Evolutionary conservation across 1,140 invertebrate species (phyloP), one percentile per base, ranked within the genome.

Genomic region (Nebria ingens): DNA sequence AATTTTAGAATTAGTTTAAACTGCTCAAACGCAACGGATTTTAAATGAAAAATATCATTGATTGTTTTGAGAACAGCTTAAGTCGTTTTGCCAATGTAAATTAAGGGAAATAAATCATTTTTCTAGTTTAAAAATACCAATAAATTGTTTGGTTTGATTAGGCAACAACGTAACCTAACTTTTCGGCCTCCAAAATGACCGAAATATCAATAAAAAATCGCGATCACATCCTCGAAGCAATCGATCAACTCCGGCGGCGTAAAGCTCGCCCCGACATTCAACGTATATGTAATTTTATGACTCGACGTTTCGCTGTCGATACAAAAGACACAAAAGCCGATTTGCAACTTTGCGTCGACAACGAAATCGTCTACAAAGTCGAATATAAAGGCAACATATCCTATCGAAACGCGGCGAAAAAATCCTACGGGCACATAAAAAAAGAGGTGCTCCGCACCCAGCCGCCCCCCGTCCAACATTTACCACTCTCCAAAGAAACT

Each of bases 331-430:
- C 86, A 9, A 84, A 84, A 64, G 76, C 79, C 21, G 84, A 87
- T 69, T 70, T 92, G 1, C 82, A 87, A 66, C 76, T 79, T 67
- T 78, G 89, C 60, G 82, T 91, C 2, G 85, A 87, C 62, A 79
- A 79, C 40, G 84, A 85, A 66, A 80, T 83, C 58, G 84, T 92
- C 12, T 80, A 88, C 54, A 87, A 87, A 77, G 89, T 91, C 2
- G 86, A 90, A 63, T 91, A 91, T 70, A 91, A 92, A 72, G 87
- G 88, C 59, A 87, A 81, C 70, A 85, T 83, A 49, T 89, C 86
- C 70, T 91, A 91, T 63, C 75, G 89, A 60, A 90, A 89, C 72
- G 86, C 87, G 6, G 80, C 80, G n/a, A 85, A 85, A 71, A 85
- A 82, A 77, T 77, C 77, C 58, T 62, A 45, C 17, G 40, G 40